A percentile compares a stretch with the other conserved stretches of the same genome.
Evolutionary conservation across 2,113 vertebrate genomes (phyloP).

Genomic region (Brachionichthys hirsutus): DNA sequence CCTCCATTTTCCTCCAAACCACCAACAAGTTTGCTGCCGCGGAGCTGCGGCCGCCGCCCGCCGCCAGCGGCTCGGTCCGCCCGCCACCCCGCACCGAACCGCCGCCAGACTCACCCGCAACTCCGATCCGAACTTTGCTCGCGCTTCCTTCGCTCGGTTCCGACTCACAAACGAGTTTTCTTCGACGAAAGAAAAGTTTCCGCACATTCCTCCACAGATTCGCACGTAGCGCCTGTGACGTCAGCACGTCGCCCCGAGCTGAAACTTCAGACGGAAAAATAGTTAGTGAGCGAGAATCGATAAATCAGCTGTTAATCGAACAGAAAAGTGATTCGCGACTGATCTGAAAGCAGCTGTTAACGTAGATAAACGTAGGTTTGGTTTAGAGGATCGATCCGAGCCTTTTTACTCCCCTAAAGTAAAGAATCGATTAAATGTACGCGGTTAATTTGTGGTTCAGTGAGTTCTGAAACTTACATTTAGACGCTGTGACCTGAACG

Average conservation of each 20-base stretch:
- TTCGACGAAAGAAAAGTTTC: conserved; percentile 64
- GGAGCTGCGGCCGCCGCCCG: background rate
- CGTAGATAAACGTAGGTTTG: too few species aligned
- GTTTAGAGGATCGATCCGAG: too few species aligned
- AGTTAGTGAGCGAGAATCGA: too few species aligned
- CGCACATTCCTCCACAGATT: conserved; percentile 88
- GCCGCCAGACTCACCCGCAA: conserved; percentile 29
- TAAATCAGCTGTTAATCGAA: too few species aligned
- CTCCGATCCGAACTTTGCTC: conserved; percentile 1
- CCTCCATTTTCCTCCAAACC: conserved; percentile 75
- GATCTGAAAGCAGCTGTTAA: too few species aligned
- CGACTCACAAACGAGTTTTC: background rate
- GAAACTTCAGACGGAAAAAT: too few species aligned
- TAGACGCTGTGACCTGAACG: too few species aligned
- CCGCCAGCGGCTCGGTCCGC: background rate
- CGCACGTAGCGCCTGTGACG: conserved; percentile 64
- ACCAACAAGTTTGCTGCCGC: conserved; percentile 37
- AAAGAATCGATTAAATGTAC: too few species aligned
- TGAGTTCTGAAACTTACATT: too few species aligned
- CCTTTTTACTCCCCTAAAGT: too few species aligned
- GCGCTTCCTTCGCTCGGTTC: background rate
- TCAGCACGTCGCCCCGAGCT: conserved; percentile 35
- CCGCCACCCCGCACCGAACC: background rate
- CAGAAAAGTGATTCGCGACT: too few species aligned
- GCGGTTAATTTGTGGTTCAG: too few species aligned